phyloP scores from a whole-genome alignment of 2,797 vertebrate species.

The Pangasius krempfi region DNA sequence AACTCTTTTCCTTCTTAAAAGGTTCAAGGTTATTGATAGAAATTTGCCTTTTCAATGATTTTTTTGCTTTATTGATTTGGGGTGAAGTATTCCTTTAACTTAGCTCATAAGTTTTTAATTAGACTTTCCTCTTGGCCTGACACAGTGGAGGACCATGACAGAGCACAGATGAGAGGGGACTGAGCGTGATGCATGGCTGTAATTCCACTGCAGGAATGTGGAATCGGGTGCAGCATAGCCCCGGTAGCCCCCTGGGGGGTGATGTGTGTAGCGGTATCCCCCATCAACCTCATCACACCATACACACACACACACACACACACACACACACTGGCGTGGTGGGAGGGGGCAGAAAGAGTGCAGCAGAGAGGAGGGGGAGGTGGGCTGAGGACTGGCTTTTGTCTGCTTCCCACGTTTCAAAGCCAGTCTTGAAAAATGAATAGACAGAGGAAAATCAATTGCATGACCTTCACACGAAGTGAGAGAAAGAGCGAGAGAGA shows the following conservation, averaged over 20 bases:
- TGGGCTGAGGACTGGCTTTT: slow-evolving; percentile 73
- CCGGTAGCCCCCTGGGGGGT: slow-evolving; percentile 27
- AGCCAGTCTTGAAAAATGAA: slow-evolving; percentile 87
- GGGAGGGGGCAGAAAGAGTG: slow-evolving; percentile 42
- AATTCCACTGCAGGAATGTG: slow-evolving; percentile 74
- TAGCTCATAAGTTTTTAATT: slow-evolving; percentile 25
- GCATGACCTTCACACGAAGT: slow-evolving; percentile 83
- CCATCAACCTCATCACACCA: slow-evolving; percentile 27
- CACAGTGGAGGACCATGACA: slow-evolving; percentile 3
- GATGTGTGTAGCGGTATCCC: slow-evolving; percentile 45
- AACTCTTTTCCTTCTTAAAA: neutral
- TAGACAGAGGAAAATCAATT: slow-evolving; percentile 87
- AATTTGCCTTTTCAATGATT: neutral
- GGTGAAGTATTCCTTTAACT: slow-evolving; percentile 22
- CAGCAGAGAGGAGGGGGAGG: slow-evolving; percentile 23
- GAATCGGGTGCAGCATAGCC: slow-evolving; percentile 61
- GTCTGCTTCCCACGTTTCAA: slow-evolving; percentile 87
- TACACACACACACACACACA: neutral
- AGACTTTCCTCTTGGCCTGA: slow-evolving; percentile 30
- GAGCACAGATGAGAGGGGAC: slow-evolving; percentile 24
- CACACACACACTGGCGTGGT: slow-evolving; percentile 28
- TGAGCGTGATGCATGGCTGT: slow-evolving; percentile 74
- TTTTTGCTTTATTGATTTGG: slow-evolving; percentile 2
- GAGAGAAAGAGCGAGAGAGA: slow-evolving; percentile 48
- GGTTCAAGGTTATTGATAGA: neutral